Percentiles rank a stretch among this genome's conserved stretches.
phyloP scores from a whole-genome alignment of 2,113 vertebrate genomes.

The Salvelinus fontinalis region DNA sequence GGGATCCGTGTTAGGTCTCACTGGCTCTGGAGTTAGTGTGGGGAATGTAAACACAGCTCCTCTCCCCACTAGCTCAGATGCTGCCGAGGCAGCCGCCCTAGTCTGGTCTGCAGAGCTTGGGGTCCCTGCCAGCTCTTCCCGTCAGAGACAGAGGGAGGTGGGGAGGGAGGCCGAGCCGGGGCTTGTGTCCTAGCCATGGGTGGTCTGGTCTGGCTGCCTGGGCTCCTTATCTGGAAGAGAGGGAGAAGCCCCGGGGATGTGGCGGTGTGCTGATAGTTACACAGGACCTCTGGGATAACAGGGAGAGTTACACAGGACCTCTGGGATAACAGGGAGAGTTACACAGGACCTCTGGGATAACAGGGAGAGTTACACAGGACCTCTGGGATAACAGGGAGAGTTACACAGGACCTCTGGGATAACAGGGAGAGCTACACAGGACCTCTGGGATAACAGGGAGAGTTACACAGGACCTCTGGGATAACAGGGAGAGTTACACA shows the following conservation, averaged over 20 bases:
- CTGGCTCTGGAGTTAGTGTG: constrained; percentile 42
- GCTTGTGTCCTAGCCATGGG: constrained; percentile 53
- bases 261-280: constrained; percentile 11
- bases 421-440: background rate
- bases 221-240: constrained; percentile 64
- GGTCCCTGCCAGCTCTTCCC: constrained; percentile 15
- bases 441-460: background rate
- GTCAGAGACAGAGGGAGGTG: constrained; percentile 16
- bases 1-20: constrained; percentile 38
- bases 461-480: background rate
- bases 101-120: background rate
- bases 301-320: background rate
- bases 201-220: constrained; percentile 62
- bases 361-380: background rate
- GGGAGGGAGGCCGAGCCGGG: constrained; percentile 4
- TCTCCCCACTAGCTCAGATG: constrained; percentile 21
- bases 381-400: background rate
- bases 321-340: background rate
- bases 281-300: background rate
- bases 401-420: background rate
- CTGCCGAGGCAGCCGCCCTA: constrained; percentile 34
- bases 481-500: background rate
- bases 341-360: background rate
- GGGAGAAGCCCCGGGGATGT: constrained; percentile 24
- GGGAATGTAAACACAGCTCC: constrained; percentile 60